phyloP scores from a whole-genome alignment of 2,888 invertebrate genomes.

The Cetonia aurata region DNA sequence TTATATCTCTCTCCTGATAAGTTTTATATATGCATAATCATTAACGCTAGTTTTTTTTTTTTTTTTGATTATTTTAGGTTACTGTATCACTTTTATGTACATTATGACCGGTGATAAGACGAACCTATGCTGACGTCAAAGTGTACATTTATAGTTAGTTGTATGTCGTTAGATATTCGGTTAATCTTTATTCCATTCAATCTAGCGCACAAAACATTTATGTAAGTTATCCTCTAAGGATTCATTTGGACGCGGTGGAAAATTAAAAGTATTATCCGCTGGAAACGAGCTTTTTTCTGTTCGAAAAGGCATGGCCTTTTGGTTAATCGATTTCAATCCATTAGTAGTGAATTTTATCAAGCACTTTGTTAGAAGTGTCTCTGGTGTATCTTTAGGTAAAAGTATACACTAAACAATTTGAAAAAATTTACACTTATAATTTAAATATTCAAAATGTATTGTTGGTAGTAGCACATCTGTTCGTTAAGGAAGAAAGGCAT shows the following conservation, averaged over 20 bases:
- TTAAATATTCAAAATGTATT: too few relatives aligned
- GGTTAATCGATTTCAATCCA: constrained; percentile 18
- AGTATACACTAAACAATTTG: too few relatives aligned
- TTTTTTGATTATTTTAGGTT: constrained; percentile 22
- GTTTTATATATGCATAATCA: constrained; percentile 25
- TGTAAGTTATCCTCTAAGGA: constrained; percentile 22
- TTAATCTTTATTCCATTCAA: constrained; percentile 35
- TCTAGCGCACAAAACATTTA: constrained; percentile 22
- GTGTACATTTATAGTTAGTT: constrained; percentile 23
- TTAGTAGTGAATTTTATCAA: neutral
- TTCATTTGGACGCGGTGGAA: constrained; percentile 19
- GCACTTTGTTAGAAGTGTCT: too few relatives aligned
- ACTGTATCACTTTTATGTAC: constrained; percentile 23
- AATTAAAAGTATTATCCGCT: constrained; percentile 12
- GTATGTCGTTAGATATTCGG: constrained; percentile 20
- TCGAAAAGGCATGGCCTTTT: neutral
- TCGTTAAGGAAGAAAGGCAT: too few relatives aligned
- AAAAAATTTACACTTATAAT: too few relatives aligned
- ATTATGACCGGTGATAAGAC: constrained; percentile 29
- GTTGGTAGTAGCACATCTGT: too few relatives aligned
- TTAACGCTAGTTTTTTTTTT: constrained; percentile 30
- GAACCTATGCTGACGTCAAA: constrained; percentile 36
- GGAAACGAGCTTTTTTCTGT: neutral
- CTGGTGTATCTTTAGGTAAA: too few relatives aligned
- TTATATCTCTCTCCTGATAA: constrained; percentile 30